Evolutionary conservation across 2,888 invertebrate genomes (phyloP).

Genomic region (Polylopha cassiicola): DNA sequence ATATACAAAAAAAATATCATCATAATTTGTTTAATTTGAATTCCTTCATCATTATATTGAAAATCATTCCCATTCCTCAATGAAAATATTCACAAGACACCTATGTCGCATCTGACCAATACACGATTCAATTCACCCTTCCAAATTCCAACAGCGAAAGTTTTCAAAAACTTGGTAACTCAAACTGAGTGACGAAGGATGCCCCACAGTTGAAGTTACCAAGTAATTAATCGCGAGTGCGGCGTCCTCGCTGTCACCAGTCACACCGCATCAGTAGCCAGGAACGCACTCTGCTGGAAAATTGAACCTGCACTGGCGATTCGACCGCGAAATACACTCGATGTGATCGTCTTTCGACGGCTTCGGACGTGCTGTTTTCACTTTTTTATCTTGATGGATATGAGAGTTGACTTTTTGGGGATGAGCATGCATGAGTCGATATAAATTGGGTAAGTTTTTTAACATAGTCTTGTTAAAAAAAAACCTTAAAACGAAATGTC

Average conservation of each 20-base stretch:
- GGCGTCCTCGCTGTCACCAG: slow-evolving; percentile 55
- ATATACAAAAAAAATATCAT: too few relatives aligned
- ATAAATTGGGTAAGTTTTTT: too few relatives aligned
- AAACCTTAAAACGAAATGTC: too few relatives aligned
- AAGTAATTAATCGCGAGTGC: slow-evolving; percentile 65
- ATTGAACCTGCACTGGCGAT: slow-evolving; percentile 55
- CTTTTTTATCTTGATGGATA: not conserved
- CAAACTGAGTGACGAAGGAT: slow-evolving; percentile 37
- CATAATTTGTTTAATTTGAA: too few relatives aligned
- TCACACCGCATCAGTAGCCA: slow-evolving; percentile 62
- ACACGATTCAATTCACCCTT: too few relatives aligned
- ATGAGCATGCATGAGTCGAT: too few relatives aligned
- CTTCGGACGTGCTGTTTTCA: slow-evolving; percentile 2
- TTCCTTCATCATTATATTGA: too few relatives aligned
- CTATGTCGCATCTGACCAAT: too few relatives aligned
- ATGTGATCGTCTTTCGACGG: slow-evolving; percentile 22
- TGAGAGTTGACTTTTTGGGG: too few relatives aligned
- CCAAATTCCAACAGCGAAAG: slow-evolving; percentile 3
- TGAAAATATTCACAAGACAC: too few relatives aligned
- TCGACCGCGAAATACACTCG: slow-evolving; percentile 57
- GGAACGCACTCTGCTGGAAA: slow-evolving; percentile 61
- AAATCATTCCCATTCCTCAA: too few relatives aligned
- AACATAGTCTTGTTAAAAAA: too few relatives aligned
- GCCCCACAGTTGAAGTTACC: slow-evolving; percentile 3
- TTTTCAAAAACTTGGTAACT: slow-evolving; percentile 51